Conservation (phyloP, 2,797 vertebrate genomes). For the Parotocinclus haroldoi region DNA sequence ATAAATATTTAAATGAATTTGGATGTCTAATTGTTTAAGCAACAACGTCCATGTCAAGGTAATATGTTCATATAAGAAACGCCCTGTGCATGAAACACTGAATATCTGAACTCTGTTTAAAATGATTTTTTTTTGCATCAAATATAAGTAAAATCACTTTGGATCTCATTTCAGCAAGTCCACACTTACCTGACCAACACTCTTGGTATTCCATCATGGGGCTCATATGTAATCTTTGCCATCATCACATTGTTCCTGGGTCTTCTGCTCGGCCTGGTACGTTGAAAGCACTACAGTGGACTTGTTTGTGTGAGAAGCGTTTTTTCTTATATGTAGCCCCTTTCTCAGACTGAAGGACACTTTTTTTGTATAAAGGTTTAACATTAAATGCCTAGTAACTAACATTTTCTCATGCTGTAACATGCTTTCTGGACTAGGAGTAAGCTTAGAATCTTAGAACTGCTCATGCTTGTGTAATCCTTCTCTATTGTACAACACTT, state of each 20-base stretch:
- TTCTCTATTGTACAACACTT: conserved; percentile 20
- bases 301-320: neutral
- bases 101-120: too few species aligned
- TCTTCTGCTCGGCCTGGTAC: conserved; percentile 81
- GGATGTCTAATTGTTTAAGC: too few species aligned
- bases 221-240: conserved; percentile 77
- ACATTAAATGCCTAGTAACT: too few species aligned
- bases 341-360: too few species aligned
- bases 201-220: conserved; percentile 56
- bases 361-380: too few species aligned
- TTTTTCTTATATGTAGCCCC: too few species aligned
- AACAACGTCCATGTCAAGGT: too few species aligned
- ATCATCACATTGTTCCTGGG: conserved; percentile 76
- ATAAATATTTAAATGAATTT: too few species aligned
- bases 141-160: too few species aligned
- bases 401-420: neutral
- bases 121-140: too few species aligned
- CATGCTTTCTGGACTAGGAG: neutral
- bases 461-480: conserved; percentile 40
- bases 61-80: too few species aligned
- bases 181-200: conserved; percentile 54
- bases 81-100: too few species aligned
- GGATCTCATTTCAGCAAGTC: conserved; percentile 43
- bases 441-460: conserved; percentile 26
- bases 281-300: conserved; percentile 35